Evolutionary conservation across 2,888 invertebrate genomes (phyloP).

Genomic region (Orthosia gothica): DNA sequence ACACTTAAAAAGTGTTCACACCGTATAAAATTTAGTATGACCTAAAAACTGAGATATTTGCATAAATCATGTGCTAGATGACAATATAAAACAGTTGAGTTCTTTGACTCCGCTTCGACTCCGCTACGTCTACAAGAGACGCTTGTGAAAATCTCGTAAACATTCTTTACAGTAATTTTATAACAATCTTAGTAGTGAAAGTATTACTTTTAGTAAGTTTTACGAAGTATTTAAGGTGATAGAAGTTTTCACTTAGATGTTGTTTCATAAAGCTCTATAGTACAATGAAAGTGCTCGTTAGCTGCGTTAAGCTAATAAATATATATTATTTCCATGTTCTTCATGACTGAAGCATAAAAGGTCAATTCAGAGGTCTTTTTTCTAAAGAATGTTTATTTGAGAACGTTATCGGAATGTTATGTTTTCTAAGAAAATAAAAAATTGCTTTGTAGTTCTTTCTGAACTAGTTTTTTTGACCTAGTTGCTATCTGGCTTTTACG

Average conservation of each 20-base stretch:
- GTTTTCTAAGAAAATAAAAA: no score
- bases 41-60: slow-evolving; percentile 32
- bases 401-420: no score
- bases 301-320: neutral
- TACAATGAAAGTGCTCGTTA: neutral
- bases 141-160: slow-evolving; percentile 36
- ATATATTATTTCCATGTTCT: no score
- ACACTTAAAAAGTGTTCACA: slow-evolving; percentile 4
- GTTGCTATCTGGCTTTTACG: no score
- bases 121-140: slow-evolving; percentile 3
- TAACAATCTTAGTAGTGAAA: slow-evolving; percentile 21
- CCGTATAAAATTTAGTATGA: slow-evolving; percentile 2
- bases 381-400: no score
- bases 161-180: slow-evolving; percentile 42
- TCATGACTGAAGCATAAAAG: no score
- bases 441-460: no score
- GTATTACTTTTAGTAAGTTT: slow-evolving; percentile 1
- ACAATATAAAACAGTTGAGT: slow-evolving; percentile 29
- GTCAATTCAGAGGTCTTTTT: no score
- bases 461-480: no score
- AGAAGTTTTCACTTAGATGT: slow-evolving; percentile 17
- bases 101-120: slow-evolving; percentile 37
- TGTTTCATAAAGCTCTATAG: neutral
- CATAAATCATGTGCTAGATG: slow-evolving; percentile 38
- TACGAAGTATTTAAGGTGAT: neutral